Conservation (phyloP, 2,888 invertebrate species). For the Drosophila rellima region DNA sequence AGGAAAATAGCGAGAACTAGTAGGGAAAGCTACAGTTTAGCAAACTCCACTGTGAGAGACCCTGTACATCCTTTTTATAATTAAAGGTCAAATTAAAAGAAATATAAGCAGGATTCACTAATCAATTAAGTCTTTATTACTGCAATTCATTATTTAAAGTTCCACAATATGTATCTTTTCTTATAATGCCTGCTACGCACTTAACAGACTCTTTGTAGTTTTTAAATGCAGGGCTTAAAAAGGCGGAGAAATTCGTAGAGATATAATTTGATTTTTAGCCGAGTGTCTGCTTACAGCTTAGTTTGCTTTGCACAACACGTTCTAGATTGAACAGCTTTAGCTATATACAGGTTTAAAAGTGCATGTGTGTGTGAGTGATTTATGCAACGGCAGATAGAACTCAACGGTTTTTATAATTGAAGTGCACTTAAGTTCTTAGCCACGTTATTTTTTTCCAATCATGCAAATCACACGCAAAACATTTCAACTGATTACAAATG, state of each 20-base stretch:
- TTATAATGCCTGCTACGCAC: no score
- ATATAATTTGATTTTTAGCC: constrained; percentile 18
- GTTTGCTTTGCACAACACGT: constrained; percentile 69
- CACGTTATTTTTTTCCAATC: constrained; percentile 8
- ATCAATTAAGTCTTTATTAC: no score
- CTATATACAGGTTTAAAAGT: not conserved
- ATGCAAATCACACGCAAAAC: constrained; percentile 20
- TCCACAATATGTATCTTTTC: no score
- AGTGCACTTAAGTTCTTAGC: constrained; percentile 74
- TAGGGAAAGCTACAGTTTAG: not conserved
- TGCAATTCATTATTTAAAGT: no score
- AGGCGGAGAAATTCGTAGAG: constrained; percentile 33
- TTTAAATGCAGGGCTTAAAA: constrained; percentile 26
- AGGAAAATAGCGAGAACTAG: constrained; percentile 27
- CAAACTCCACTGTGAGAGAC: not conserved
- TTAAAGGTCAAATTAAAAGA: no score
- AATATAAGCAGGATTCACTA: no score
- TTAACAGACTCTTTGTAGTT: not conserved
- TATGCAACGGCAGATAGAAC: constrained; percentile 60
- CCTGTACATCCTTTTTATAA: not conserved
- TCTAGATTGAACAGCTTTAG: constrained; percentile 71
- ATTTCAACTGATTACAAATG: constrained; percentile 17
- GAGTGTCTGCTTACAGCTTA: constrained; percentile 32
- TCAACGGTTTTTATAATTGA: constrained; percentile 66
- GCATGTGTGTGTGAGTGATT: constrained; percentile 54